These are phyloP conservation scores for Fragum fragum DNA, from an alignment of 2,888 invertebrate genomes.

Conservation along the genomic window DNA sequence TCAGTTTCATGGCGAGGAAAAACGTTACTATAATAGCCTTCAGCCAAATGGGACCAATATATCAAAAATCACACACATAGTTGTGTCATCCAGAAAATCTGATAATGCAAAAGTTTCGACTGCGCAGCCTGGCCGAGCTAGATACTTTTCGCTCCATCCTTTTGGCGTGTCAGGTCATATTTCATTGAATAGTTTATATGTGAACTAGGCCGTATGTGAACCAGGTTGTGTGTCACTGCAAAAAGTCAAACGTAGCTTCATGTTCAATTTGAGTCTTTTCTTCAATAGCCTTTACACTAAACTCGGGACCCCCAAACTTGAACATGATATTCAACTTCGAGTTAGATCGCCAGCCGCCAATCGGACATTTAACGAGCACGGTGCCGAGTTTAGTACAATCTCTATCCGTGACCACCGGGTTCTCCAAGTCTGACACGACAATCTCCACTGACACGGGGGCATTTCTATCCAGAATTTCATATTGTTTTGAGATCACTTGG, in stretches of 20 bases:
- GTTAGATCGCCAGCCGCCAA: constrained; percentile 52
- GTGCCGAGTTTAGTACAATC: constrained; percentile 47
- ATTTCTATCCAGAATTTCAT: constrained; percentile 35
- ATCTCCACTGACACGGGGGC: constrained; percentile 41
- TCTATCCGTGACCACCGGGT: constrained; percentile 49
- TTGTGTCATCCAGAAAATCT: no score
- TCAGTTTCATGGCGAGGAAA: no score
- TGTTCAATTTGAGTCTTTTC: constrained; percentile 28
- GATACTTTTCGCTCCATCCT: no score
- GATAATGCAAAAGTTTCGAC: no score
- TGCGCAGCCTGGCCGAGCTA: no score
- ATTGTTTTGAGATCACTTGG: constrained; percentile 25
- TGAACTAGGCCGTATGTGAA: no score
- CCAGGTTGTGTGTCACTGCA: no score
- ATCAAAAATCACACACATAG: no score
- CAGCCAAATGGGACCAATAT: no score
- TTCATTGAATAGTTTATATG: no score
- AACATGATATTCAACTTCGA: constrained; percentile 40
- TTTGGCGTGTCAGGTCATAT: no score
- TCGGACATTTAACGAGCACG: constrained; percentile 41
- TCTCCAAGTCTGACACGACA: constrained; percentile 36
- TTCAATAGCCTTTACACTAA: constrained; percentile 54
- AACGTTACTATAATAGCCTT: no score
- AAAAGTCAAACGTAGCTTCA: constrained; percentile 53
- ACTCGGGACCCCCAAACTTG: constrained; percentile 60